phyloP scores from a whole-genome alignment of 1,140 invertebrate species.

The Acromyrmex heyeri region DNA sequence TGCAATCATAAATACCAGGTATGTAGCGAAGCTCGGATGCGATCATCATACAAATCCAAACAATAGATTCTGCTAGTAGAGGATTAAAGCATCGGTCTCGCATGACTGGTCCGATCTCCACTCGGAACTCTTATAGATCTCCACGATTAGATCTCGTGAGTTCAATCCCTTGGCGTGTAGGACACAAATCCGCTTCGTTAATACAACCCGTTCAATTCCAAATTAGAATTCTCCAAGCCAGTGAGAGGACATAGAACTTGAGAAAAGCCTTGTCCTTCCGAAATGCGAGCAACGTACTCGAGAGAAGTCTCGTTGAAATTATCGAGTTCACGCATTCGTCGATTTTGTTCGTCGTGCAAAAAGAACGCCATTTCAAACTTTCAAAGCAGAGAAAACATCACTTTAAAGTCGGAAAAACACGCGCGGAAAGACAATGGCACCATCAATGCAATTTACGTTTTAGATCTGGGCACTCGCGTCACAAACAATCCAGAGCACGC shows the following conservation, averaged over 20 bases:
- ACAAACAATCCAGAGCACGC: conserved; percentile 4
- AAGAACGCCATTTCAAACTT: neutral
- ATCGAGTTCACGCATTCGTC: neutral
- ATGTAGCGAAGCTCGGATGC: conserved; percentile 18
- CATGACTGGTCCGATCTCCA: conserved; percentile 42
- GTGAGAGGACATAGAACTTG: neutral
- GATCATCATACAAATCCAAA: conserved; percentile 49
- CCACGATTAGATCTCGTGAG: conserved; percentile 28
- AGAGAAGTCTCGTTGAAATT: neutral
- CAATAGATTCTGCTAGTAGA: conserved; percentile 55
- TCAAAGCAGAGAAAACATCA: neutral
- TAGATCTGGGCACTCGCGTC: neutral
- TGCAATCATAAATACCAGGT: conserved; percentile 47
- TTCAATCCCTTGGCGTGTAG: conserved; percentile 7
- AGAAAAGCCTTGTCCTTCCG: neutral
- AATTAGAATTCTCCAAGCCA: conserved; percentile 22
- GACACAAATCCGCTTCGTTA: conserved; percentile 32
- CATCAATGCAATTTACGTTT: neutral
- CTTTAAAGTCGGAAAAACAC: neutral
- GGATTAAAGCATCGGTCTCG: conserved; percentile 55
- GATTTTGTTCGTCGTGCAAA: neutral
- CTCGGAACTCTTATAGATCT: conserved; percentile 34
- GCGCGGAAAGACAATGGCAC: neutral
- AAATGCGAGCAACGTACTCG: neutral
- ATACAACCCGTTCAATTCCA: neutral